Evolutionary conservation across 2,797 vertebrate genomes (phyloP).

Genomic region (Trematomus bernacchii): DNA sequence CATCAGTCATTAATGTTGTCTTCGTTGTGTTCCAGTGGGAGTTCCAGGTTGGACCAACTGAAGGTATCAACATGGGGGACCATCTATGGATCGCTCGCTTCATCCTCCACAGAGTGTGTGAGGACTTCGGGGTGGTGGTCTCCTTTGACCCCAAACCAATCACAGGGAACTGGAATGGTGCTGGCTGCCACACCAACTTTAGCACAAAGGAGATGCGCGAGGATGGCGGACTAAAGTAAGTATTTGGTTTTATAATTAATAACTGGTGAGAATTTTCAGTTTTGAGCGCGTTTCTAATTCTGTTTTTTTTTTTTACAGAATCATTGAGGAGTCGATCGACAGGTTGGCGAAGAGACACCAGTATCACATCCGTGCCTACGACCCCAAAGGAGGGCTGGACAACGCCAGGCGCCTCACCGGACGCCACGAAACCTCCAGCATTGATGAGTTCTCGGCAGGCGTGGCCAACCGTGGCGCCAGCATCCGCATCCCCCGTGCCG

Average conservation of each 20-base stretch:
- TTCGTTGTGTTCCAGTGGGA: constrained; percentile 89
- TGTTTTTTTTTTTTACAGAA: constrained; percentile 69
- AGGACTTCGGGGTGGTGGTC: constrained; percentile 94
- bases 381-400: constrained; percentile 96
- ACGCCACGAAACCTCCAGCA: constrained; percentile 93
- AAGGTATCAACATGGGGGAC: constrained; percentile 95
- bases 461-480: constrained; percentile 94
- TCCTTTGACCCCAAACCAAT: constrained; percentile 98
- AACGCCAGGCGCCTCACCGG: constrained; percentile 95
- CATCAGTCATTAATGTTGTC: neutral
- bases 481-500: constrained; percentile 93
- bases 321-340: constrained; percentile 94
- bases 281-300: neutral
- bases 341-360: constrained; percentile 90
- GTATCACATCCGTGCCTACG: constrained; percentile 94
- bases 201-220: constrained; percentile 95
- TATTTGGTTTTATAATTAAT: neutral
- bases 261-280: accelerated
- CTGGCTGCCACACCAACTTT: constrained; percentile 97
- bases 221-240: constrained; percentile 94
- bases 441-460: constrained; percentile 93
- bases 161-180: constrained; percentile 96
- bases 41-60: constrained; percentile 95
- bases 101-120: constrained; percentile 95
- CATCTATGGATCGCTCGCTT: constrained; percentile 96